phyloP scores from a whole-genome alignment of 2,797 vertebrate species.

The Diceros bicornis region DNA sequence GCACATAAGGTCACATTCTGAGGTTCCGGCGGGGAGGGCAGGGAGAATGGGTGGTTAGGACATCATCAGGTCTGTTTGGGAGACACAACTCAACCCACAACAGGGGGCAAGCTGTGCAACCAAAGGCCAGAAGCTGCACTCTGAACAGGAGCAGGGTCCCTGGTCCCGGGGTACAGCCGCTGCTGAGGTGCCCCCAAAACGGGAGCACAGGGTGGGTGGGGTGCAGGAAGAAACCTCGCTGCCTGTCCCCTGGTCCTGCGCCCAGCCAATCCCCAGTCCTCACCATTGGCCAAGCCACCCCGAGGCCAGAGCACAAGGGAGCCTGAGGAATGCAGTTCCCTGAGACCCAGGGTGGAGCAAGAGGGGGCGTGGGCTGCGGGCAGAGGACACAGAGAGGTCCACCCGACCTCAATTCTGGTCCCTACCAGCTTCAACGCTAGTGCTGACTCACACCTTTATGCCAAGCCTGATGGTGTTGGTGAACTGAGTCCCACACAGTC shows the following conservation, averaged over 20 bases:
- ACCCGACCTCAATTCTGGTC: not conserved
- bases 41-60: not conserved
- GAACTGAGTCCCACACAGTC: too few species aligned
- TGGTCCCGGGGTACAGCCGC: not conserved
- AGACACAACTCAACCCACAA: not conserved
- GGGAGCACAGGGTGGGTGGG: fast-evolving
- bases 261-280: too few species aligned
- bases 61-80: not conserved
- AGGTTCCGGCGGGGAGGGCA: not conserved
- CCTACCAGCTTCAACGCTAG: fast-evolving
- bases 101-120: not conserved
- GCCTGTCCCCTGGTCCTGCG: not conserved
- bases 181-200: not conserved
- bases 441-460: not conserved
- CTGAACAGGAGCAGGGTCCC: not conserved
- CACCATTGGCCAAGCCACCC: not conserved
- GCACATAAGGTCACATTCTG: not conserved
- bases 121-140: not conserved
- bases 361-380: not conserved
- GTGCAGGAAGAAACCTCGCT: not conserved
- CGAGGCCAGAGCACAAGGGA: too few species aligned
- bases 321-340: not conserved
- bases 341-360: not conserved
- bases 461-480: too few species aligned
- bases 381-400: not conserved